Evolutionary conservation across 2,888 invertebrate species (phyloP), one percentile per base, ranked within the genome.

Genomic region (Vanessa cardui): DNA sequence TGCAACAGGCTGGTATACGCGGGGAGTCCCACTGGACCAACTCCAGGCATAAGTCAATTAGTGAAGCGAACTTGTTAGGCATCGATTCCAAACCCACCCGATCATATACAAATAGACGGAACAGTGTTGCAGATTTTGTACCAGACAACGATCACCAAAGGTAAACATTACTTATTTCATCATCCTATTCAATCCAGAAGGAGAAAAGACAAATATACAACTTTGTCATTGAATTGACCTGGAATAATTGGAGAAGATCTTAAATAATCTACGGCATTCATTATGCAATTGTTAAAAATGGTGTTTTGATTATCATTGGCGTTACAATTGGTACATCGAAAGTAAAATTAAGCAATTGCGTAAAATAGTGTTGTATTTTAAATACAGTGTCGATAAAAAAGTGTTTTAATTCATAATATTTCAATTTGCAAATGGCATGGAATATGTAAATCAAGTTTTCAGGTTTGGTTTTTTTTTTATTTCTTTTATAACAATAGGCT

Each of bases 51-150:
- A 96, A 96, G 79, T 97, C 97, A 71, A 95, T 96, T 75, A 97
- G 97, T 77, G 98, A 98, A 84, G 98, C 98, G 12, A 98, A 98
- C 90, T 90, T 98, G 26, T 88, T 98, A 52, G 94, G 95, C 2
- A 92, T 94, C 2, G 95, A 95, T 52, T 85, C 89, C 0, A 78
- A 89, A 45, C 94, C 94, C 33, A 89, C 80, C 1, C 89, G 93
- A 21, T 74, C 87, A 7, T 87, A 90, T 16, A 87, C 92, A 65
- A 91, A 93, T 47, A 87, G 94, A 73, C 82, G 95, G 71, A 94
- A 90, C 79, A 94, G 94, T 77, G 94, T 94, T 5, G 94, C 94
- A 0, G 95, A 95, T 49, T 94, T 92, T 74, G 89, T 89, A 0
- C 92, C 93, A 52, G 93, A 93, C 69, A 87, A 89, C 62, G 93